phyloP scores from a whole-genome alignment of 2,797 vertebrate genomes.

The Microchirus variegatus region DNA sequence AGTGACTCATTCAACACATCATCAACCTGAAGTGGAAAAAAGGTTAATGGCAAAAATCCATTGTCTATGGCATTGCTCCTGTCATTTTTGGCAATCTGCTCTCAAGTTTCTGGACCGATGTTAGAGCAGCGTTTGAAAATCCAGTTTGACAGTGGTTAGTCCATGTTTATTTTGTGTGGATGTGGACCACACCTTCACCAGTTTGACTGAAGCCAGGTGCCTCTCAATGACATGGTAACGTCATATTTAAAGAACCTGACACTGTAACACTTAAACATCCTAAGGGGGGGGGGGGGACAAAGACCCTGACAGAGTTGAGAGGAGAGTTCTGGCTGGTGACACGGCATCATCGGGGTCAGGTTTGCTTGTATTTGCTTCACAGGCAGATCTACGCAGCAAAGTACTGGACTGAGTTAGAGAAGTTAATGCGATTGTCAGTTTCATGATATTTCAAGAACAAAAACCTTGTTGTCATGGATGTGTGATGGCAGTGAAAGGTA shows the following conservation, averaged over 20 bases:
- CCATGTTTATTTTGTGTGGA: conserved; percentile 17
- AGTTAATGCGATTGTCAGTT: too few relatives aligned
- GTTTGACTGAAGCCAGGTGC: conserved; percentile 25
- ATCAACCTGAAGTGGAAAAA: too few relatives aligned
- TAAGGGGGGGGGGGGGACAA: background rate
- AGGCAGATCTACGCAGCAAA: background rate
- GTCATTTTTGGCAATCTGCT: background rate
- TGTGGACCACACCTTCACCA: conserved; percentile 44
- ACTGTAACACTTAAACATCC: background rate
- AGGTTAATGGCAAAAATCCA: background rate
- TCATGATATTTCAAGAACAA: too few relatives aligned
- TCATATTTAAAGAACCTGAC: conserved; percentile 19
- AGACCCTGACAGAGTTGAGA: background rate
- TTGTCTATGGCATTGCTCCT: background rate
- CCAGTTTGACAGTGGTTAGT: conserved; percentile 1
- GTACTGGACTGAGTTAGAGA: too few relatives aligned
- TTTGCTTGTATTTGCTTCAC: conserved; percentile 1
- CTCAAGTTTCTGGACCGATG: too few relatives aligned
- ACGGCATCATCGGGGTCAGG: too few relatives aligned
- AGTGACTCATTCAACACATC: background rate
- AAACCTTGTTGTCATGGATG: too few relatives aligned
- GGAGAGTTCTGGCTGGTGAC: too few relatives aligned
- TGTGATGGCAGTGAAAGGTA: too few relatives aligned
- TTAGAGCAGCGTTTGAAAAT: background rate
- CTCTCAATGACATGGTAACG: conserved; percentile 43